Percentiles rank a stretch among this genome's conserved stretches.
phyloP scores from a whole-genome alignment of 2,797 vertebrate genomes.

The Rhadinocentrus ornatus region DNA sequence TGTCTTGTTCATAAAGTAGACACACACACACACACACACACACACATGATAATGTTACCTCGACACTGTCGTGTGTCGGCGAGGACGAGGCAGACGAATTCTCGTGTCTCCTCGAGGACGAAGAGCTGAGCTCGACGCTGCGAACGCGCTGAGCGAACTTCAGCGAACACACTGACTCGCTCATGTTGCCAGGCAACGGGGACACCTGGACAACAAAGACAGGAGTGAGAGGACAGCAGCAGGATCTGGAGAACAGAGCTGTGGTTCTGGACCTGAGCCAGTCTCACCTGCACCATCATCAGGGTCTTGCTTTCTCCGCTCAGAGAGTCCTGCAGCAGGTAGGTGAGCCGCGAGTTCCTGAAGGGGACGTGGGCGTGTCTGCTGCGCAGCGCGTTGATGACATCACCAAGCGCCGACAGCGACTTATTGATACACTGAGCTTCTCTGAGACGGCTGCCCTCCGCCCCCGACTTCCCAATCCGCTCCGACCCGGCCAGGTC shows the following conservation, averaged over 20 bases:
- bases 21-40: no score
- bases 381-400: conserved; percentile 92
- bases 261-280: no score
- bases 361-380: conserved; percentile 93
- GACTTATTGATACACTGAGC: conserved; percentile 98
- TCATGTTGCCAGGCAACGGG: conserved; percentile 88
- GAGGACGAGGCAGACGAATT: conserved; percentile 90
- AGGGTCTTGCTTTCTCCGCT: conserved; percentile 97
- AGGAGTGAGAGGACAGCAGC: neutral
- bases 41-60: conserved; percentile 78
- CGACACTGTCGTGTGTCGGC: conserved; percentile 88
- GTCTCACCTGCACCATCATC: conserved; percentile 95
- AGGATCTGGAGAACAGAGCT: no score
- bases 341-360: conserved; percentile 97
- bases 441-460: conserved; percentile 92
- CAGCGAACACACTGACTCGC: conserved; percentile 95
- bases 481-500: conserved; percentile 96
- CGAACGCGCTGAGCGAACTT: conserved; percentile 96
- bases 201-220: conserved; percentile 84
- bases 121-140: conserved; percentile 88
- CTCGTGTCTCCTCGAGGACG: conserved; percentile 83
- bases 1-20: no score
- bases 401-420: conserved; percentile 91
- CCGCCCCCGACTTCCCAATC: conserved; percentile 91
- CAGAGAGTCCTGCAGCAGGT: conserved; percentile 96